Evolutionary conservation across 2,888 invertebrate genomes (phyloP).

Genomic region (Leptinotarsa haldemani): DNA sequence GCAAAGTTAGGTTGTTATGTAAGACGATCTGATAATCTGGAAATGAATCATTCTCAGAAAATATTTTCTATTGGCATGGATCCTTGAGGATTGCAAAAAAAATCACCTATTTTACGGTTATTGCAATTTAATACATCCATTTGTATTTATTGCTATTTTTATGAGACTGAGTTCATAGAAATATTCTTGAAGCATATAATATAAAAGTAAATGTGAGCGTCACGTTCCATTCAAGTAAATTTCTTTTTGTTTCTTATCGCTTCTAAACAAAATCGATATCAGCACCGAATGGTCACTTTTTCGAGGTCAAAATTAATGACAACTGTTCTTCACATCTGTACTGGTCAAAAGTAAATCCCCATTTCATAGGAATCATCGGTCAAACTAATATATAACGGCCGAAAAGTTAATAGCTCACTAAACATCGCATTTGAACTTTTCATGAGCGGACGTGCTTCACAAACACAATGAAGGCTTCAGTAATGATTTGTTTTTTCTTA

Average conservation of each 20-base stretch:
- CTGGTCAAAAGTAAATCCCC: background rate
- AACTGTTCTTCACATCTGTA: background rate
- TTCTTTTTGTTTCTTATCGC: background rate
- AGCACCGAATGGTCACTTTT: background rate
- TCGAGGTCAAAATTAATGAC: background rate
- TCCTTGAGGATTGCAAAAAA: too few relatives aligned
- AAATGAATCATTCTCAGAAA: too few relatives aligned
- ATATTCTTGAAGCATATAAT: too few relatives aligned
- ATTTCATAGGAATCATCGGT: background rate
- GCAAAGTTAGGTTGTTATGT: too few relatives aligned
- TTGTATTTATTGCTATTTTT: too few relatives aligned
- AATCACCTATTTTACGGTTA: too few relatives aligned
- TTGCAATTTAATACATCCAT: too few relatives aligned
- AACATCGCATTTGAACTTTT: background rate
- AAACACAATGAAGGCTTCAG: constrained; percentile 1
- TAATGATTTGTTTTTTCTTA: constrained; percentile 7
- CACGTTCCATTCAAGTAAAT: background rate
- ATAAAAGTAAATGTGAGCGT: too few relatives aligned
- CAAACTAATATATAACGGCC: background rate
- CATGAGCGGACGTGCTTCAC: background rate
- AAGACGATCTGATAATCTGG: too few relatives aligned
- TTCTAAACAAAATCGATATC: background rate
- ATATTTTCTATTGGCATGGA: too few relatives aligned
- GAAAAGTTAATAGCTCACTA: background rate
- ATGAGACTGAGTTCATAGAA: too few relatives aligned